A percentile compares a stretch with the other conserved stretches of the same genome.
Evolutionary conservation across 2,113 vertebrate genomes (phyloP).

Genomic region (Sander lucioperca): DNA sequence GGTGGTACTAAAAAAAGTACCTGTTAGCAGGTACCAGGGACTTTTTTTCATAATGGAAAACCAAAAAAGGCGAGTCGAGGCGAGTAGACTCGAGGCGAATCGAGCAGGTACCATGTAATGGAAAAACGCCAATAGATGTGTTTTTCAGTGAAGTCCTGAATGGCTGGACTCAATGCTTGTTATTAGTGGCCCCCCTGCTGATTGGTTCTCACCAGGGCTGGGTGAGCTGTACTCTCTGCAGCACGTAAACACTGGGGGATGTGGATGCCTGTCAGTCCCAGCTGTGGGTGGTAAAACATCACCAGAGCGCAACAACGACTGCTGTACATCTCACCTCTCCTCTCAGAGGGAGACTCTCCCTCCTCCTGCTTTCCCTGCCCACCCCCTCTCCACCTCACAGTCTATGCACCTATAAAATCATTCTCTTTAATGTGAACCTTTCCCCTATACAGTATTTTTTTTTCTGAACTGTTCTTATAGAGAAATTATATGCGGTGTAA

Average conservation of each 20-base stretch:
- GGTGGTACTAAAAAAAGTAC: no score
- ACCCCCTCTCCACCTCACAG: not conserved
- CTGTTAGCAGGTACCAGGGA: no score
- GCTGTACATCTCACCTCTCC: constrained; percentile 23
- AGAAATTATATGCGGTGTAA: not conserved
- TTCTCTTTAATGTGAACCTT: not conserved
- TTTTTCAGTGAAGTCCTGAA: constrained; percentile 3
- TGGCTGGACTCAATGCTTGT: constrained; percentile 14
- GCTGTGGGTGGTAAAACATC: constrained; percentile 51
- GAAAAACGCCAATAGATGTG: not conserved
- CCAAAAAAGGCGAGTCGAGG: no score
- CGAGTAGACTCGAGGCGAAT: no score
- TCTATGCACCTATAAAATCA: not conserved
- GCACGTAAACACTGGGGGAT: constrained; percentile 44
- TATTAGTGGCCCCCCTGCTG: constrained; percentile 45
- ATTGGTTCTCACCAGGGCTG: constrained; percentile 34
- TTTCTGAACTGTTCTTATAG: not conserved
- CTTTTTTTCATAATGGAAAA: no score
- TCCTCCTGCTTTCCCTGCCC: not conserved
- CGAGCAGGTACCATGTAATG: no score
- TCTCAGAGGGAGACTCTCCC: constrained; percentile 19
- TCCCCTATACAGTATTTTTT: not conserved
- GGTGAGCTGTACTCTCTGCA: constrained; percentile 24
- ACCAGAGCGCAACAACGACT: constrained; percentile 16
- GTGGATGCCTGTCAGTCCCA: constrained; percentile 47